Conservation (phyloP, 2,888 invertebrate genomes). For the Marronus borbonicus region DNA sequence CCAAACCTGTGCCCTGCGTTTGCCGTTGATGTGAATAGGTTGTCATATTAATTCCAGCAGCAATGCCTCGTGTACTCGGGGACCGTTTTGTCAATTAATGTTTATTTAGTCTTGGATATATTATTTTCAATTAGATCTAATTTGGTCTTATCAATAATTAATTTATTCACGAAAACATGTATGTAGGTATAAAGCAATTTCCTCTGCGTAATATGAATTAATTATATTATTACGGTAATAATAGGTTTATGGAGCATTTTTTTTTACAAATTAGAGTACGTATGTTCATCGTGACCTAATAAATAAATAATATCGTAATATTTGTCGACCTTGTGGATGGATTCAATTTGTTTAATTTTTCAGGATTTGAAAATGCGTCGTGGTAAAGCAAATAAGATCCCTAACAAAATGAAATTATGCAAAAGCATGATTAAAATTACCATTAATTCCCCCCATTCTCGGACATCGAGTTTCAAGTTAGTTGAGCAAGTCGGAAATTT, state of each 20-base stretch:
- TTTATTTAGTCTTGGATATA: constrained; percentile 28
- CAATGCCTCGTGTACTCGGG: constrained; percentile 52
- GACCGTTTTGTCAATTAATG: constrained; percentile 45
- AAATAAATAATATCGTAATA: no score
- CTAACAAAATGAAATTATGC: constrained; percentile 16
- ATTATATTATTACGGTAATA: no score
- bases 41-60: constrained; percentile 57
- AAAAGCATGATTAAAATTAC: constrained; percentile 37
- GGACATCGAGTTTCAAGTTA: constrained; percentile 17
- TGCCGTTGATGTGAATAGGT: constrained; percentile 54
- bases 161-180: background rate
- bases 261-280: no score
- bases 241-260: no score
- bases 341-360: background rate
- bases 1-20: constrained; percentile 53
- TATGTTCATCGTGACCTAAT: no score
- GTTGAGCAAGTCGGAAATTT: constrained; percentile 31
- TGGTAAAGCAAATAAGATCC: background rate
- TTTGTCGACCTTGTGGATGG: no score
- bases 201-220: no score
- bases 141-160: background rate
- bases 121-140: constrained; percentile 14
- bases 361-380: no score
- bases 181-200: background rate
- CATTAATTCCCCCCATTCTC: constrained; percentile 6